A percentile compares a stretch with the other conserved stretches of the same genome.
Conservation (phyloP, 2,888 invertebrate species). For the Cephus rjabovi region DNA sequence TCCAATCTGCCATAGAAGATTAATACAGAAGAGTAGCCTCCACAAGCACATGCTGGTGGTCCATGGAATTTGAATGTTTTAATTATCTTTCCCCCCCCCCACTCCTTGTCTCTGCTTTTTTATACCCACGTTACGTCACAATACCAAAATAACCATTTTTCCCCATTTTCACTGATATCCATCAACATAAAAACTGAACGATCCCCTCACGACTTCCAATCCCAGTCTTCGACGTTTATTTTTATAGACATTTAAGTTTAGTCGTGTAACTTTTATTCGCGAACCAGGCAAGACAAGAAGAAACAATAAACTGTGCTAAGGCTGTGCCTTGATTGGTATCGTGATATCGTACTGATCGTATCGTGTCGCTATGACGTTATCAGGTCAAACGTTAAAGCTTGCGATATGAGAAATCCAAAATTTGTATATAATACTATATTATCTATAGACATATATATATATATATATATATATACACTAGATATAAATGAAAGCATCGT, state of each 20-base stretch:
- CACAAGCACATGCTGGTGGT: conserved; percentile 38
- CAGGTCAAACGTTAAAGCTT: not conserved
- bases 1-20: conserved; percentile 41
- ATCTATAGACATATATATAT: not conserved
- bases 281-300: not conserved
- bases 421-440: not conserved
- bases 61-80: conserved; percentile 29
- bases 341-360: not conserved
- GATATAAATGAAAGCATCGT: conserved; percentile 5
- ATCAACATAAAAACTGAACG: not conserved
- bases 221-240: not conserved
- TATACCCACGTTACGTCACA: not conserved
- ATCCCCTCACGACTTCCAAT: not conserved
- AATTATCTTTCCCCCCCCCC: not conserved
- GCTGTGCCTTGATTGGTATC: not conserved
- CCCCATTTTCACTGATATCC: not conserved
- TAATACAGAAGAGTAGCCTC: conserved; percentile 36
- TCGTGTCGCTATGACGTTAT: not conserved
- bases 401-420: not conserved
- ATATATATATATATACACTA: conserved; percentile 8
- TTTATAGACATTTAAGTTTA: not conserved
- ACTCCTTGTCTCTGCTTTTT: not conserved
- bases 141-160: not conserved
- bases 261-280: not conserved
- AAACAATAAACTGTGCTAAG: not conserved